phyloP scores from a whole-genome alignment of 2,113 vertebrate genomes.

The Sander lucioperca region DNA sequence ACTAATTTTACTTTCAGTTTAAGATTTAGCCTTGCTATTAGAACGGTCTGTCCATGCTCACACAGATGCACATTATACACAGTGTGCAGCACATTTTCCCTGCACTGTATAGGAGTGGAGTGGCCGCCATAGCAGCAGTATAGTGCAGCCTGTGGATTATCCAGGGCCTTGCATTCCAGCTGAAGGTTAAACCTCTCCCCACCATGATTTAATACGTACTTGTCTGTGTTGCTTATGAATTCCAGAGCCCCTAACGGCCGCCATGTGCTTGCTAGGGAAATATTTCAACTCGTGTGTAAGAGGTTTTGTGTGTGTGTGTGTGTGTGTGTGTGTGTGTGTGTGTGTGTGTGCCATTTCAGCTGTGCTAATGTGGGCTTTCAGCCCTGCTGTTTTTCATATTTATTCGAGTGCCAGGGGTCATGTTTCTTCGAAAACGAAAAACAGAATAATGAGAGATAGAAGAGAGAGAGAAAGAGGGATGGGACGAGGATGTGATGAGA shows the following conservation, averaged over 20 bases:
- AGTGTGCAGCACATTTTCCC: neutral
- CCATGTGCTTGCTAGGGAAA: slow-evolving; percentile 60
- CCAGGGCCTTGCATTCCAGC: slow-evolving; percentile 72
- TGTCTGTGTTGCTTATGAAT: slow-evolving; percentile 77
- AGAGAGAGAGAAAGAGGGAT: neutral
- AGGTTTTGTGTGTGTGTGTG: slow-evolving; percentile 5
- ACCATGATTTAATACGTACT: slow-evolving; percentile 75
- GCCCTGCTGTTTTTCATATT: slow-evolving; percentile 45
- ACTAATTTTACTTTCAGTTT: too few relatives aligned
- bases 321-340: too few relatives aligned
- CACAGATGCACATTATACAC: slow-evolving; percentile 5
- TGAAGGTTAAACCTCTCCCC: slow-evolving; percentile 76
- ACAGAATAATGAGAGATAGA: slow-evolving; percentile 35
- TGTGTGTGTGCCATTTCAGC: slow-evolving; percentile 13
- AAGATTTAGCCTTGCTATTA: too few relatives aligned
- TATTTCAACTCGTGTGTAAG: slow-evolving; percentile 64
- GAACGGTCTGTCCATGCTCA: neutral
- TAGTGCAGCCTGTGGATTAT: slow-evolving; percentile 64
- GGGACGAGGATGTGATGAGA: neutral
- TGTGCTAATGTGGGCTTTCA: slow-evolving; percentile 4
- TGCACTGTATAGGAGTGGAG: slow-evolving; percentile 22
- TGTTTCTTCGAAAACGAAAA: slow-evolving; percentile 39
- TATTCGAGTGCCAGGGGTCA: slow-evolving; percentile 5
- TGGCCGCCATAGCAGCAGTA: slow-evolving; percentile 39
- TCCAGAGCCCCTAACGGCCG: slow-evolving; percentile 68